Base-by-base conservation (phyloP, 1,140 invertebrate genomes). In the Wasmannia auropunctata region DNA sequence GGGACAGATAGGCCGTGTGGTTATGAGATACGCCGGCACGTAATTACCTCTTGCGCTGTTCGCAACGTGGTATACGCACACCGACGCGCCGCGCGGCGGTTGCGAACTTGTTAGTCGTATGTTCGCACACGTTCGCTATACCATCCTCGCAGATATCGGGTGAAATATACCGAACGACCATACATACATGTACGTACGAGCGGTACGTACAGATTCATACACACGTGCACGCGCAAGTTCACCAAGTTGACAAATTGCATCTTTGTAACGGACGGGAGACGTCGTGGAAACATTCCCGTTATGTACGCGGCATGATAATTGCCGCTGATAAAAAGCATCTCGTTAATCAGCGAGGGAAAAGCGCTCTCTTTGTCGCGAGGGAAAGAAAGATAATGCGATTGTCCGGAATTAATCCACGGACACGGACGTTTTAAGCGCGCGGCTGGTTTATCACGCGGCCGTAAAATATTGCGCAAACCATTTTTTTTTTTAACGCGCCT, bases 41-140 rank as follows among this genome's bases (percentile, higher is more conserved):
- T 83, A 83, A 83, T 83, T 72, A 83, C 51, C 34, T 56, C 65
- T 43, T 56, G 79, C 8, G 51, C 22, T 65, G 65, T 58, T 81
- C 6, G n/a, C n/a, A 28, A 37, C 19, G 37, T 37, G 34, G n/a
- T n/a, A n/a, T 28, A 40, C 37, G 16, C 22, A 51, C 28, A 63
- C 6, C 40, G 11, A 46, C 43, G 14, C n/a, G n/a, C n/a, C n/a
- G n/a, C 0, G 37, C 16, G 8, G 8, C 7, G 22, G 2, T 51
- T 28, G 43, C 60, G 22, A 67, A 79, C n/a, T 79, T 67, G 60
- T 49, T 31, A n/a, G n/a, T 37, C 28, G 1, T 11, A 40, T 31
- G 43, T 46, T 46, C 43, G 19, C 28, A 51, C n/a, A 81, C 16
- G n/a, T 62, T 58, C 40, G 14, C 40, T 54, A 7, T 40, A 40